Base-by-base conservation (phyloP, 2,888 invertebrate species). In the Chydorus sphaericus region DNA sequence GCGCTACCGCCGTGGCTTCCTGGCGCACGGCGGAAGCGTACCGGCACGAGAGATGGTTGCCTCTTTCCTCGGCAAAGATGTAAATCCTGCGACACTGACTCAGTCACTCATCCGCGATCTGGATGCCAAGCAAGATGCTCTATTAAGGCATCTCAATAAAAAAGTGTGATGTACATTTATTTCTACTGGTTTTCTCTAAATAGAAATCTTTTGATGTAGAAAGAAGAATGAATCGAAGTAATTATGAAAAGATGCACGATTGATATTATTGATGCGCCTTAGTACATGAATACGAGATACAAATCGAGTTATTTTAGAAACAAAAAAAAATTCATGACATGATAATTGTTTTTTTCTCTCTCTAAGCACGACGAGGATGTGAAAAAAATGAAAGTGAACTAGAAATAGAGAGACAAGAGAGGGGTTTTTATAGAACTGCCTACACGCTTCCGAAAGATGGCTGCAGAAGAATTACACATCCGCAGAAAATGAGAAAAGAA, bases 11-110 rank as follows among this genome's bases (percentile, higher is more conserved):
- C 70, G 70, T 3, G 81, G 85, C 62, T 82, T 93, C 65, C 73
- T 96, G 57, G 75, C 82, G 0, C 84, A 90, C 66, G 94, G 96
- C 7, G 94, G 94, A 29, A 89, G 90, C 0, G 80, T 81, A 59
- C 87, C 88, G 3, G 85, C 92, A 0, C 79, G 80, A 62, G 72
- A 77, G 58, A 72, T 96, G 49, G 82, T 94, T 0, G 76, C 80
- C 1, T 83, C 85, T 61, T 89, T 90, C 67, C 71, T 94, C 44
- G 76, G 81, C 60, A 79, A 82, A 54, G 80, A 83, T 59, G 80
- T 89, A 4, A 85, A 83, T 1, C 83, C 91, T 0, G 72, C 76
- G 36, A 77, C 80, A 59, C 74, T 94, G n/a, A 85, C 88, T 0
- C 76, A 80, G 59, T 84, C 88, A n/a, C 73, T 93, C 11, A 77